phyloP scores from a whole-genome alignment of 2,888 invertebrate genomes.

The Rhagonycha fulva region DNA sequence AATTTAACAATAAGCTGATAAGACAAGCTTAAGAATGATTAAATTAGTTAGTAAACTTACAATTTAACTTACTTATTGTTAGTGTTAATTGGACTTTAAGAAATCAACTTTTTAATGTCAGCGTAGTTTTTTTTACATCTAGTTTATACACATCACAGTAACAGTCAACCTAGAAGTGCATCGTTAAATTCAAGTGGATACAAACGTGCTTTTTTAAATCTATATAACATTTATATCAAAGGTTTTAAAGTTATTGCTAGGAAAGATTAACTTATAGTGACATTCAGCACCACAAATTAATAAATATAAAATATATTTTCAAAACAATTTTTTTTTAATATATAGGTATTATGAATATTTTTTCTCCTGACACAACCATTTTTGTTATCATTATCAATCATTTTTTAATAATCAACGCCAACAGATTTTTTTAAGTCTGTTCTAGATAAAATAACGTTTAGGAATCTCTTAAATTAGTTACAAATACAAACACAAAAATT shows the following conservation, averaged over 20 bases:
- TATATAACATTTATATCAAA: constrained; percentile 29
- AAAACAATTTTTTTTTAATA: neutral
- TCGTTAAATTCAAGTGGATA: constrained; percentile 29
- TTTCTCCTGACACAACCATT: constrained; percentile 23
- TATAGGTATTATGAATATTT: neutral
- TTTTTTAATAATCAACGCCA: neutral
- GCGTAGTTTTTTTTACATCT: constrained; percentile 16
- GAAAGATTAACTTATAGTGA: constrained; percentile 23
- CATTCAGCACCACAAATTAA: constrained; percentile 15
- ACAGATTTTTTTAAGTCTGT: neutral
- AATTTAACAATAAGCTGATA: neutral
- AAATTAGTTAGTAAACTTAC: neutral
- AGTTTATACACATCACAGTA: constrained; percentile 31
- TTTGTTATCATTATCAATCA: neutral
- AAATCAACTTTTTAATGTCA: neutral
- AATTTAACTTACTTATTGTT: neutral
- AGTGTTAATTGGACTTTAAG: neutral
- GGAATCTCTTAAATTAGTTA: neutral
- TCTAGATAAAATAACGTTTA: neutral
- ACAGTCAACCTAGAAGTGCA: constrained; percentile 31
- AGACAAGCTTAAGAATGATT: neutral
- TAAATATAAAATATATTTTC: constrained; percentile 9
- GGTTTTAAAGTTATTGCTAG: constrained; percentile 27
- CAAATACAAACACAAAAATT: neutral
- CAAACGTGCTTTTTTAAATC: constrained; percentile 29